Evolutionary conservation across 2,797 vertebrate genomes (phyloP), one percentile per base, ranked within the genome.

Genomic region (Rhadinocentrus ornatus): DNA sequence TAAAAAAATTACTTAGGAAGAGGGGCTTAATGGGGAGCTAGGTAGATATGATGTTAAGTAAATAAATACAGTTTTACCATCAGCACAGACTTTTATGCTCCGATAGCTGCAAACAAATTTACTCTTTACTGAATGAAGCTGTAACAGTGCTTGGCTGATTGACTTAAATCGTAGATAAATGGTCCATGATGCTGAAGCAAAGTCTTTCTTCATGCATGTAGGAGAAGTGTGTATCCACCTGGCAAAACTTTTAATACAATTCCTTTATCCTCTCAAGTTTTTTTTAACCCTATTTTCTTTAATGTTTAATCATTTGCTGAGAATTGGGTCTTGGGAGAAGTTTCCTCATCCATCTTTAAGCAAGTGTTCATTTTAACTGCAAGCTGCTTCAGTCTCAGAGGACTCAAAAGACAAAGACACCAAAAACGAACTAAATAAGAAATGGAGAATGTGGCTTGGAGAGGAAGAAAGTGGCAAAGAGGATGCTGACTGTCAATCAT

Each of bases 321-420:
- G 85, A 88, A 86, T 83, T 65, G 75, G 79, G 82, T 88, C 88
- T 90, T 88, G 27, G 24, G 86, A 91, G 85, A 86, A 87, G 85
- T 80, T 80, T 80, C 64, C 69, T 89, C 86, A 90, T 91, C 86
- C 83, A 88, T 92, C 86, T 92, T 91, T 92, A 78, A 91, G 82
- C 62, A 29, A 85, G 77, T 66, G 50, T 88, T 91, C 87, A 75
- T 86, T 91, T 90, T 73, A 62, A 88, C 83, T 69, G 81, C 80
- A 60, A 85, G 80, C 82, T 71, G 78, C 78, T 66, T 71, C 35
- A 1, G 78, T 86, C 87, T 81, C 69, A 0, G n/a, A 66, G 82
- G 89, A 87, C 81, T 86, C 55, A 81, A 74, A 88, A 89, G 88
- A 91, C 83, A 93, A 87, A 91, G 86, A 88, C 71, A 71, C 80